These are phyloP conservation scores for Notospermus geniculatus DNA, from an alignment of 1,140 invertebrate genomes.

Conservation along the genomic window DNA sequence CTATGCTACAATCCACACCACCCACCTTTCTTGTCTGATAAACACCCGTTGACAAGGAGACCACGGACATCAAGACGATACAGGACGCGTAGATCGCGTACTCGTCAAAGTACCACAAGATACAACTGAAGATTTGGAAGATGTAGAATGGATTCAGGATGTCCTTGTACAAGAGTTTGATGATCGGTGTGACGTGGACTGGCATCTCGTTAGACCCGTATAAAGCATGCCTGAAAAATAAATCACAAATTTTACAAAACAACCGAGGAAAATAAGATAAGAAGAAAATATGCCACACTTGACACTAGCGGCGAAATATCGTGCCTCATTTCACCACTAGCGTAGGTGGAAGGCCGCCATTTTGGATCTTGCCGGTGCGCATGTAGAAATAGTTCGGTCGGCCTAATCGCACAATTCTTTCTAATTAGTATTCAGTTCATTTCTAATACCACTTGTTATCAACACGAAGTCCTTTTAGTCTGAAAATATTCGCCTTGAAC, in stretches of 20 bases:
- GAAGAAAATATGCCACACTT: too few relatives aligned
- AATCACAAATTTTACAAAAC: not conserved
- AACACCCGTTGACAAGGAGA: conserved; percentile 57
- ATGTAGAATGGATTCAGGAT: conserved; percentile 90
- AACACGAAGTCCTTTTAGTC: too few relatives aligned
- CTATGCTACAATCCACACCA: too few relatives aligned
- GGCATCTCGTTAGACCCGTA: conserved; percentile 60
- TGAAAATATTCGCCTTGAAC: too few relatives aligned
- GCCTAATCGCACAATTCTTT: too few relatives aligned
- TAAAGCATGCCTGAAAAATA: conserved; percentile 51
- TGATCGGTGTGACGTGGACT: conserved; percentile 60
- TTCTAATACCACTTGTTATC: too few relatives aligned
- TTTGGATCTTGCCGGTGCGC: too few relatives aligned
- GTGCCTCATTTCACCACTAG: too few relatives aligned
- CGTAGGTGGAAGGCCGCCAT: too few relatives aligned
- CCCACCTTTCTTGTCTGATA: conserved; percentile 57
- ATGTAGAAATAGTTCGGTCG: too few relatives aligned
- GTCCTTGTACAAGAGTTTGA: conserved; percentile 49
- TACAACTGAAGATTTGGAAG: conserved; percentile 59
- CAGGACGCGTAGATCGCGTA: conserved; percentile 64
- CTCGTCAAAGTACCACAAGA: conserved; percentile 63
- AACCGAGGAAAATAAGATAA: not conserved
- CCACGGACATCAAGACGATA: conserved; percentile 61
- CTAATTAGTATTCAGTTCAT: too few relatives aligned
- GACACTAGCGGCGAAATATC: too few relatives aligned